These are phyloP conservation scores for Datnioides undecimradiatus DNA, from an alignment of 2,113 vertebrate species.

Conservation along the genomic window DNA sequence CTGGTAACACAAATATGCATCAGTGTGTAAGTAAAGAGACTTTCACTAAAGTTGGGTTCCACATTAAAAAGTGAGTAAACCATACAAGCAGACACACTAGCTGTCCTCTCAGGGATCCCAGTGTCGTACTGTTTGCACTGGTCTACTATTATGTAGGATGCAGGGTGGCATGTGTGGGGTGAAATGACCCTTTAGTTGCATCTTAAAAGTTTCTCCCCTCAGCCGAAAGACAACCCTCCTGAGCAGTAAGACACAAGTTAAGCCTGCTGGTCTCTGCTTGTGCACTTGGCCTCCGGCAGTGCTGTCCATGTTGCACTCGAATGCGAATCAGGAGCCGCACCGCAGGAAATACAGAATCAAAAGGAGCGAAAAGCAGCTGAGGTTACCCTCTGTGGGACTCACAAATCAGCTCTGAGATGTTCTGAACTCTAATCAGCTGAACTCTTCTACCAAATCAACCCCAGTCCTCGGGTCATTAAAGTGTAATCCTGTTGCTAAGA, in stretches of 20 bases:
- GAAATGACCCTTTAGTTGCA: not conserved
- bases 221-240: no score
- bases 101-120: no score
- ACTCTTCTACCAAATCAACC: not conserved
- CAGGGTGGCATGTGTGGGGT: no score
- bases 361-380: not conserved
- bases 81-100: no score
- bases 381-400: slow-evolving; percentile 6
- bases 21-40: no score
- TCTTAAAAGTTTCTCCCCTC: not conserved
- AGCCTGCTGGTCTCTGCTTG: not conserved
- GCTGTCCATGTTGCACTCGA: not conserved
- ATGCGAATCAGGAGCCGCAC: slow-evolving; percentile 5
- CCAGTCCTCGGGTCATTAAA: not conserved
- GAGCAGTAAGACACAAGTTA: not conserved
- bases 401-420: not conserved
- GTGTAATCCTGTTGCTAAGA: not conserved
- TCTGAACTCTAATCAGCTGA: not conserved
- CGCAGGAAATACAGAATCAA: not conserved
- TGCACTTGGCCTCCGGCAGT: not conserved
- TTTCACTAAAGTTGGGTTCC: no score
- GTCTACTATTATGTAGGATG: no score
- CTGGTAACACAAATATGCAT: no score
- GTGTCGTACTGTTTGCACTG: no score
- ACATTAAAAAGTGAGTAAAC: no score